Base-by-base conservation (phyloP, 1,140 invertebrate species). In the Periplaneta americana region DNA sequence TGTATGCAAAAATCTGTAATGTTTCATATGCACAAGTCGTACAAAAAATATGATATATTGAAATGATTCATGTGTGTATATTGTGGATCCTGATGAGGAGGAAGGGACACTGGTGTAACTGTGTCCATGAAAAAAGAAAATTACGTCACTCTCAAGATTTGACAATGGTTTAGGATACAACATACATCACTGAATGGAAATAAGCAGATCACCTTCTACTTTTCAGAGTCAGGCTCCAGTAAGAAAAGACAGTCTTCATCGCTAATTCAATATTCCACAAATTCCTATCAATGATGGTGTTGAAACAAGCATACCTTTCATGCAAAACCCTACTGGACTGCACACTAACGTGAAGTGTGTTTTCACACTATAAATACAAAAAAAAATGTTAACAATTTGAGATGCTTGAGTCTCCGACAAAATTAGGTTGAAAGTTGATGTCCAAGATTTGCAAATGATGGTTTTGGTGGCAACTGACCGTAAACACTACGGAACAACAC, bases 401-500 rank as follows among this genome's bases (percentile, higher is more conserved):
- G 28, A 10, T 66, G 28, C n/a, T 66, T 66, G 48, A 66, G 48
- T n/a, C 35, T 36, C 31, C 28, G 35, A 6, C 28, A 80, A 31
- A 75, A 17, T 36, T 80, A 80, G 33, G 36, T 32, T 34, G 37
- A 34, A 35, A 80, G 80, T 34, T 75, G 80, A 37, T 80, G 28
- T n/a, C 74, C 34, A 33, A 37, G 48, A 31, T 57, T 75, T n/a
- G 66, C 66, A 34, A 80, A 66, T 28, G 80, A 74, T 15, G 80
- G 66, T 31, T 75, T 80, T 75, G 66, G 34, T 22, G 78, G 78
- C 18, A 83, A 34, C 18, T 81, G 83, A 37, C 76, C 83, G 48
- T 83, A 83, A 22, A 83, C 81, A 75, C 81, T 83, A 31, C 81
- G 81, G 35, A 83, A 83, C 32, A 83, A 74, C 22, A 83, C 83